phyloP scores from a whole-genome alignment of 2,888 invertebrate species.

The Exocentrus adspersus region DNA sequence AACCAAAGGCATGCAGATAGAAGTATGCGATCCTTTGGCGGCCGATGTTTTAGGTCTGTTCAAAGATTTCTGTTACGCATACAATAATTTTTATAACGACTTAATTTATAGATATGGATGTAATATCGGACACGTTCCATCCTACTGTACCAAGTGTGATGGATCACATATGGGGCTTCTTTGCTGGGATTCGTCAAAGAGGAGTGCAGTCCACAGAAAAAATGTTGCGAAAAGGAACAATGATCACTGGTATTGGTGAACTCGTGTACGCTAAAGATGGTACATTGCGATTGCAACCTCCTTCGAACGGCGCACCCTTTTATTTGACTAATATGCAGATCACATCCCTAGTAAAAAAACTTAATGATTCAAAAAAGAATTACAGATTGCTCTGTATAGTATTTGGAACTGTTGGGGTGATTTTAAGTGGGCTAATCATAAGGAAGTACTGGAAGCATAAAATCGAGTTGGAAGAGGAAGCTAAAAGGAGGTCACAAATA shows the following conservation, averaged over 20 bases:
- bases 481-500: slow-evolving; percentile 68
- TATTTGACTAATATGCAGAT: slow-evolving; percentile 85
- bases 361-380: slow-evolving; percentile 76
- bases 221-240: slow-evolving; percentile 83
- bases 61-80: neutral
- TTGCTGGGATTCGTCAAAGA: slow-evolving; percentile 83
- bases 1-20: slow-evolving; percentile 71
- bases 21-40: slow-evolving; percentile 79
- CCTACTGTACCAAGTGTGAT: slow-evolving; percentile 79
- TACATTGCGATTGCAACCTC: slow-evolving; percentile 76
- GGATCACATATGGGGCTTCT: slow-evolving; percentile 86
- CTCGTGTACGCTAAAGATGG: slow-evolving; percentile 73
- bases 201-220: slow-evolving; percentile 89
- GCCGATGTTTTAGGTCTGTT: slow-evolving; percentile 73
- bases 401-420: slow-evolving; percentile 68
- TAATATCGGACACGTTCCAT: slow-evolving; percentile 84
- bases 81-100: neutral
- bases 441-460: slow-evolving; percentile 65
- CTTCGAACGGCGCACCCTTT: slow-evolving; percentile 75
- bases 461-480: slow-evolving; percentile 69
- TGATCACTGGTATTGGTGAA: slow-evolving; percentile 82
- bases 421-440: slow-evolving; percentile 65
- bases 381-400: slow-evolving; percentile 69
- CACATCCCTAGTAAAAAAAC: slow-evolving; percentile 76
- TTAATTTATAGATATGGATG: slow-evolving; percentile 74